Evolutionary conservation across 2,113 vertebrate species (phyloP).

Genomic region (Varanus komodoensis): DNA sequence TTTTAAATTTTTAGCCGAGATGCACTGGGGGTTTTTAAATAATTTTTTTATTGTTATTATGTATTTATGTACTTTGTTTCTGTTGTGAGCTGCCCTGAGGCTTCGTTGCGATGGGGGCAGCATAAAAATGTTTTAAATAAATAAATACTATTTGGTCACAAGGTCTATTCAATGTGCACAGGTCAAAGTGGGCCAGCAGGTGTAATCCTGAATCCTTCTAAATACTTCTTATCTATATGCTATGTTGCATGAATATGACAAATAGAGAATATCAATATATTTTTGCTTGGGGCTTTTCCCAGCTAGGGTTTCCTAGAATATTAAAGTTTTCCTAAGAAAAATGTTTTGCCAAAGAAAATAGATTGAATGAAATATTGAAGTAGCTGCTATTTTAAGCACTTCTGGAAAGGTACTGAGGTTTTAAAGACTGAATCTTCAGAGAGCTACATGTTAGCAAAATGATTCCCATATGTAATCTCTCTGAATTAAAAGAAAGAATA

Average conservation of each 20-base stretch:
- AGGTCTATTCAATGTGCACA: not conserved
- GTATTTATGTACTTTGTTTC: too few relatives aligned
- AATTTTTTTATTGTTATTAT: too few relatives aligned
- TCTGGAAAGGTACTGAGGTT: not conserved
- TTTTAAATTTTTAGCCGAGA: too few relatives aligned
- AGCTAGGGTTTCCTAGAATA: not conserved
- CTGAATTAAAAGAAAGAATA: constrained; percentile 4
- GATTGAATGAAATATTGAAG: not conserved
- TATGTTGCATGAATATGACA: too few relatives aligned
- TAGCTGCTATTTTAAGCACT: not conserved
- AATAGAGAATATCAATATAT: not conserved
- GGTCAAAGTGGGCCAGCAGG: not conserved
- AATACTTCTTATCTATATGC: not conserved
- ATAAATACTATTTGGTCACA: too few relatives aligned
- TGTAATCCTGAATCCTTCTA: not conserved
- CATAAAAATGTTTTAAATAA: too few relatives aligned
- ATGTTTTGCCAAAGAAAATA: constrained; percentile 16
- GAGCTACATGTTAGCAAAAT: constrained; percentile 15
- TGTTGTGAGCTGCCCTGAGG: too few relatives aligned
- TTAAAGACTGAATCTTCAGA: constrained; percentile 1
- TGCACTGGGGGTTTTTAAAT: too few relatives aligned
- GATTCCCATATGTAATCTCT: constrained; percentile 8
- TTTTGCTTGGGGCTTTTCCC: not conserved
- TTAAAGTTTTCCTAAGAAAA: constrained; percentile 10
- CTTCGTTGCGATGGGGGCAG: too few relatives aligned